Evolutionary conservation across 1,140 invertebrate genomes (phyloP), one percentile per base, ranked within the genome.

Genomic region (Drosophila fuyamai): DNA sequence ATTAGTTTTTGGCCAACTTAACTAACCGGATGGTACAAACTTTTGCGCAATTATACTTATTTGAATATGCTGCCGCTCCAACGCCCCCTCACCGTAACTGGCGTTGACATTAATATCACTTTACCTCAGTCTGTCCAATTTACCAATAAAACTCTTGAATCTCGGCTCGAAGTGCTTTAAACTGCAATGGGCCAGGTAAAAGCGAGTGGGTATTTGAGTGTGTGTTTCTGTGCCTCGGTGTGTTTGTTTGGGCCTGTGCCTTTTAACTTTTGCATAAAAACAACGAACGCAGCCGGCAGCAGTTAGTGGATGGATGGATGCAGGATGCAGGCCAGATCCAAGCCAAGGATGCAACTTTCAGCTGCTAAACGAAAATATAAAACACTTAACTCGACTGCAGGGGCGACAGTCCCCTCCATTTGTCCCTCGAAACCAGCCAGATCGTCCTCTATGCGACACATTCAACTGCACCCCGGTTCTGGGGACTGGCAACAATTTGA

Each of bases 321-420:
- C 63, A 41, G 68, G 43, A 63, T n/a, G 48, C 44, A 46, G 27
- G 44, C 41, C 53, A 53, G 32, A 54, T 41, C 35, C 72, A 40
- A 47, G 29, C 16, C 43, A 80, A 89, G 84, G 84, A 89, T 89
- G 84, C 84, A 89, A 89, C 84, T 89, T 89, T 89, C 80, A 79
- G 81, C 78, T 89, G 80, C 85, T 89, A 89, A 89, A 89, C 84
- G 84, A 89, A 89, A 89, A 89, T 89, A 89, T 89, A 89, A 89
- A 89, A 89, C 84, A 89, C 84, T 89, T 89, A 89, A 89, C 84
- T 89, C 81, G 70, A 81, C 77, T 78, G 72, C 79, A 78, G 73
- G 67, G 75, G 65, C 79, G 56, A 56, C 56, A 44, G 16, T 77
- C 18, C 56, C 38, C 66, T 14, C 16, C 60, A 32, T 38, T 68